Conservation (phyloP, 2,888 invertebrate genomes). For the Laothoe populi region DNA sequence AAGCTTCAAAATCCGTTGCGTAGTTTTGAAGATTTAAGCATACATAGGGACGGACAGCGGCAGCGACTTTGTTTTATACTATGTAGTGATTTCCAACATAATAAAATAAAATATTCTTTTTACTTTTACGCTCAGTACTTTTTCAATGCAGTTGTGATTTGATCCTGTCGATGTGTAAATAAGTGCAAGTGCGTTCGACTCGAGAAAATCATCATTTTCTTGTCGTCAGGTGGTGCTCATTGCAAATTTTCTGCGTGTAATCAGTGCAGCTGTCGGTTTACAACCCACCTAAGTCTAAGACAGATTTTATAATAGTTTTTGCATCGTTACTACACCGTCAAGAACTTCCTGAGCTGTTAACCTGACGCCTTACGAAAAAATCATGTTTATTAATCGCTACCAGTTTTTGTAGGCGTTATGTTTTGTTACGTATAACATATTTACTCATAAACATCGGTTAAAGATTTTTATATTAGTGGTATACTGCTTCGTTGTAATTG, state of each 20-base stretch:
- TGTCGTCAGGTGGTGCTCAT: conserved; percentile 61
- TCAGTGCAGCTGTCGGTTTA: conserved; percentile 56
- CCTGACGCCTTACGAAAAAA: conserved; percentile 8
- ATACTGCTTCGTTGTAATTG: no score
- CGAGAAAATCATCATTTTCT: conserved; percentile 74
- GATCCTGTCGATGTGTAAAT: no score
- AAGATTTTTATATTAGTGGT: no score
- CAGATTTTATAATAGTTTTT: conserved; percentile 59
- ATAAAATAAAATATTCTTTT: no score
- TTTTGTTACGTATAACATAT: not conserved
- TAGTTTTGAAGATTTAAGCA: no score
- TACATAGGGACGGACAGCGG: no score
- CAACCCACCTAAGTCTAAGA: conserved; percentile 35
- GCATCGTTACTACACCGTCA: conserved; percentile 48
- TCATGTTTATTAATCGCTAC: not conserved
- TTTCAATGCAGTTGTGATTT: no score
- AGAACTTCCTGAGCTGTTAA: conserved; percentile 48
- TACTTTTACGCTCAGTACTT: no score
- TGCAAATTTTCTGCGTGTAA: conserved; percentile 66
- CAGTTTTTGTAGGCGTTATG: conserved; percentile 2
- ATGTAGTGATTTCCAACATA: no score
- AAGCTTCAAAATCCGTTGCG: no score
- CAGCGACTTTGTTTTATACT: no score
- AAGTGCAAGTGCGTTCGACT: conserved; percentile 37
- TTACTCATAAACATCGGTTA: no score